A percentile compares a stretch with the other conserved stretches of the same genome.
phyloP scores from a whole-genome alignment of 2,888 invertebrate genomes.

The Apocheima hispidaria region DNA sequence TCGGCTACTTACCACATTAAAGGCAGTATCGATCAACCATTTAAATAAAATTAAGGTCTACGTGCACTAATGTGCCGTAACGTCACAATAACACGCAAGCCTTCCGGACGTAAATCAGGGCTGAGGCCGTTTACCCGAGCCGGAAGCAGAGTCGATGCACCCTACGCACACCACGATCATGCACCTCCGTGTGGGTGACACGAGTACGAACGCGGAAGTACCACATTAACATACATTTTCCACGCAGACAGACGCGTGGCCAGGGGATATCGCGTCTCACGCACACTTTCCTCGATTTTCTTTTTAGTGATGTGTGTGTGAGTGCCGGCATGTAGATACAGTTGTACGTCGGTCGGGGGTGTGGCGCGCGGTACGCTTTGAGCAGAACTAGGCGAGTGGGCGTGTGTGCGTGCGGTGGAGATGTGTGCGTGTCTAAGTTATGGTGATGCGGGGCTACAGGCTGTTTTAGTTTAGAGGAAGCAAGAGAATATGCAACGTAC shows the following conservation, averaged over 20 bases:
- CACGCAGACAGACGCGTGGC: constrained; percentile 60
- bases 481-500: background rate
- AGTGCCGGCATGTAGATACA: constrained; percentile 73
- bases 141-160: constrained; percentile 84
- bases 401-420: constrained; percentile 48
- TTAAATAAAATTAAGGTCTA: constrained; percentile 52
- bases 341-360: constrained; percentile 62
- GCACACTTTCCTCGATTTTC: constrained; percentile 50
- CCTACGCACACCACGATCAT: constrained; percentile 64
- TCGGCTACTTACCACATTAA: constrained; percentile 41
- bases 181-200: constrained; percentile 68
- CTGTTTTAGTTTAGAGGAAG: background rate
- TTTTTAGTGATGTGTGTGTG: constrained; percentile 61
- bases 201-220: constrained; percentile 80
- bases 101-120: constrained; percentile 78
- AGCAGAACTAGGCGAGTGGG: constrained; percentile 56
- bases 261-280: constrained; percentile 48
- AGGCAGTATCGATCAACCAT: constrained; percentile 54
- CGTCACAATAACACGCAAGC: constrained; percentile 79
- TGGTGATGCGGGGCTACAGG: constrained; percentile 46
- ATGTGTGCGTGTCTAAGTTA: constrained; percentile 50
- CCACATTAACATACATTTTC: constrained; percentile 80
- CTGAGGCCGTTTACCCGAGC: constrained; percentile 80
- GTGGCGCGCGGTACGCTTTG: constrained; percentile 66
- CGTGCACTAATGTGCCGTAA: constrained; percentile 56